Evolutionary conservation across 2,113 vertebrate species (phyloP), one percentile per base, ranked within the genome.

Genomic region (Tricholaema leucomelas): DNA sequence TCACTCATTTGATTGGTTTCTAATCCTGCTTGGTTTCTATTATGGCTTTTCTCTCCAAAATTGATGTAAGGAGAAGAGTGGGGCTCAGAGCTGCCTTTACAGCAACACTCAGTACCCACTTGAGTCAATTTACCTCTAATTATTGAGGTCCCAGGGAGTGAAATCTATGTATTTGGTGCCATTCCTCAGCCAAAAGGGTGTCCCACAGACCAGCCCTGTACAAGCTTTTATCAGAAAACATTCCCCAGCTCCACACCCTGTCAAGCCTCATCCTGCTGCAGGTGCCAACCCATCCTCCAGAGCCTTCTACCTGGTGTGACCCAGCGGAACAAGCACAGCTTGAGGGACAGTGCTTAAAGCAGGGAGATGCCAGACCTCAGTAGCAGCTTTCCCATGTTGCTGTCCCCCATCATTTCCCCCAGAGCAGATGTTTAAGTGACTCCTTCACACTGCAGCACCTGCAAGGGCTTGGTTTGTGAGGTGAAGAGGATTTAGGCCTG

Each of bases 381-480:
- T 27, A 46, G n/a, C 76, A 87, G 38, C 40, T 61, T 8, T 65
- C 73, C 65, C 48, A 27, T 24, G 14, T 2, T 8, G 21, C 40
- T 48, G 44, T 63, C 46, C 54, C 54, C 87, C 83, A 78, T 61
- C 36, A 54, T 2, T 36, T 60, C 21, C 46, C 58, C 58, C 15
- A 0, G 24, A 15, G 30, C 6, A 7, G 24, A n/a, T 48, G 63
- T 87, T 15, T 30, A 46, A 60, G 40, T 6, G 15, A 79, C 9
- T 8, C 58, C 55, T n/a, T 52, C 58, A 15, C 15, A 28, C 69
- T 0, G 0, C 50, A 71, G 79, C 16, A 36, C 24, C 73, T 0
- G 0, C 23, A 38, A 0, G 8, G 31, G 36, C 48, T 44, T 33
- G 21, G 18, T 30, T 64, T n/a, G 33, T 52, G 60, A 48, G 54